phyloP scores from a whole-genome alignment of 2,888 invertebrate species.

The Caenorhabditis uteleia region DNA sequence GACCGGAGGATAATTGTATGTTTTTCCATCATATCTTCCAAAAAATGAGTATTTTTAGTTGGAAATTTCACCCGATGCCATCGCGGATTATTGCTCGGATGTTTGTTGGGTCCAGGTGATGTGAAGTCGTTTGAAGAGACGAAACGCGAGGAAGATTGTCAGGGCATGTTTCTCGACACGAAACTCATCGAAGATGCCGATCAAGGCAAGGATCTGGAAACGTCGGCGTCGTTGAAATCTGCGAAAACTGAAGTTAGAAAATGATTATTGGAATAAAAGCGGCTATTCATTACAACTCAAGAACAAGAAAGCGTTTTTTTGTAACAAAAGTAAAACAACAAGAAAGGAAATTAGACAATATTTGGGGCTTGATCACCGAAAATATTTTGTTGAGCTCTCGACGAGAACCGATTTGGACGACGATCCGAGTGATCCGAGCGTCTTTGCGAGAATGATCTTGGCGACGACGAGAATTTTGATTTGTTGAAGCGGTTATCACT shows the following conservation, averaged over 20 bases:
- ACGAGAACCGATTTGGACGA: too few species aligned
- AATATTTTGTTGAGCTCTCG: too few species aligned
- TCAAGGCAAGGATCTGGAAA: neutral
- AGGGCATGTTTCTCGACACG: conserved; percentile 46
- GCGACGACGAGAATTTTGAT: too few species aligned
- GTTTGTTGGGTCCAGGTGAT: conserved; percentile 38
- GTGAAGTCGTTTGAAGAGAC: conserved; percentile 46
- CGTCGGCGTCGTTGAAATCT: neutral
- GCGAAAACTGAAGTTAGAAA: neutral
- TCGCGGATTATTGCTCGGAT: conserved; percentile 29
- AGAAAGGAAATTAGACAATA: too few species aligned
- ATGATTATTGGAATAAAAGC: too few species aligned
- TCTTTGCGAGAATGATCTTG: too few species aligned
- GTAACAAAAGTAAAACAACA: too few species aligned
- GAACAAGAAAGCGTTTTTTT: too few species aligned
- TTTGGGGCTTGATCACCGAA: too few species aligned
- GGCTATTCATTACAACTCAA: too few species aligned
- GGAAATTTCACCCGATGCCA: conserved; percentile 39
- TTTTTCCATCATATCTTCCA: neutral
- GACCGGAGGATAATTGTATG: conserved; percentile 43
- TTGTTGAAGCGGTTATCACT: too few species aligned
- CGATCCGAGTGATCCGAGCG: too few species aligned
- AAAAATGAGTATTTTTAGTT: conserved; percentile 16
- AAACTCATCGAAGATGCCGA: conserved; percentile 34
- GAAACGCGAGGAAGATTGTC: conserved; percentile 39